phyloP scores from a whole-genome alignment of 2,113 vertebrate species.

The Engraulis encrasicolus region DNA sequence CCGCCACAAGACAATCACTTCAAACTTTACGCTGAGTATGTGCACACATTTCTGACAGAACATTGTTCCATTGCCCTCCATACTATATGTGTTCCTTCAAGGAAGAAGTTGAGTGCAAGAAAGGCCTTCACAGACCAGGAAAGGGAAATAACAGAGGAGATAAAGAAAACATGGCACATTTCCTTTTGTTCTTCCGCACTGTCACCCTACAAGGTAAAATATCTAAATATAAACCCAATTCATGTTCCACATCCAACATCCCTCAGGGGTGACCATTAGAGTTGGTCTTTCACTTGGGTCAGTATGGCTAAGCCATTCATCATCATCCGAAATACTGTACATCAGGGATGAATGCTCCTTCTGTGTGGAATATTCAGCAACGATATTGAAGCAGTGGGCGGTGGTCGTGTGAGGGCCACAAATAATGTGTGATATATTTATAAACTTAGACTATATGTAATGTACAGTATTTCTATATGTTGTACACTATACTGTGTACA shows the following conservation, averaged over 20 bases:
- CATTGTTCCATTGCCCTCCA: background rate
- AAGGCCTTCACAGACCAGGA: background rate
- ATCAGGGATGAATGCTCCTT: background rate
- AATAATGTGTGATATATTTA: too few relatives aligned
- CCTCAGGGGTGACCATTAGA: background rate
- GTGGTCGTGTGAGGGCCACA: too few relatives aligned
- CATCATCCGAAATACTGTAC: background rate
- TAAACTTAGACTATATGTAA: too few relatives aligned
- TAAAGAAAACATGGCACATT: conserved; percentile 19
- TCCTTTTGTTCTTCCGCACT: conserved; percentile 17
- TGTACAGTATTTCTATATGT: too few relatives aligned
- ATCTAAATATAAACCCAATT: conserved; percentile 16
- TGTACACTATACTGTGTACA: background rate
- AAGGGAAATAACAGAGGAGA: conserved; percentile 29
- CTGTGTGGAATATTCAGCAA: background rate
- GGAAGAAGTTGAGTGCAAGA: background rate
- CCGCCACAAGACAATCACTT: background rate
- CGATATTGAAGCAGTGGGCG: too few relatives aligned
- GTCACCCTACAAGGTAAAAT: background rate
- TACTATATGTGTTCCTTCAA: conserved; percentile 23
- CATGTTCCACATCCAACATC: background rate
- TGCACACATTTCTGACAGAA: background rate
- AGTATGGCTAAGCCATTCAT: background rate
- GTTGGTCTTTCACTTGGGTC: background rate
- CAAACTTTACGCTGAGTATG: background rate